A percentile compares a stretch with the other conserved stretches of the same genome.
Evolutionary conservation across 2,888 invertebrate genomes (phyloP).

Genomic region (Eupithecia centaureata): DNA sequence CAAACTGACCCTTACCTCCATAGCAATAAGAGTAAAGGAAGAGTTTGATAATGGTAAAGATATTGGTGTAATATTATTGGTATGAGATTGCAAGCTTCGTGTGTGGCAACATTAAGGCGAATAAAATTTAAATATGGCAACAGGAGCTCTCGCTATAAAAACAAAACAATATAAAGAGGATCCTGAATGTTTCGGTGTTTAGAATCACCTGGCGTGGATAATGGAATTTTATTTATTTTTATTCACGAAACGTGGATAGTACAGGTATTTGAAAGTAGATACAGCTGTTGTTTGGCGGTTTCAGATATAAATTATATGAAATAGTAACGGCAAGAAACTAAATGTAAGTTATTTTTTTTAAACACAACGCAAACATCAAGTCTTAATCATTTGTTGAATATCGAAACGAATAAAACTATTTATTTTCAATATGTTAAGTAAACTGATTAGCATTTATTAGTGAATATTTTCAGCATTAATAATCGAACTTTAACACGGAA

Average conservation of each 20-base stretch:
- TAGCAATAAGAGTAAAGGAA: constrained; percentile 39
- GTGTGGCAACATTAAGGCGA: constrained; percentile 82
- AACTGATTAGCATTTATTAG: too few species aligned
- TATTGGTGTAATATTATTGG: constrained; percentile 62
- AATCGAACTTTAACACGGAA: neutral
- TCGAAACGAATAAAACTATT: too few species aligned
- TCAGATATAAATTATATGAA: neutral
- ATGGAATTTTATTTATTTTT: constrained; percentile 43
- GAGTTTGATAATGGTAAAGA: constrained; percentile 16
- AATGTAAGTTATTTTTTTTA: too few species aligned
- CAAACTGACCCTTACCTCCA: constrained; percentile 45
- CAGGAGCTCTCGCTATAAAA: constrained; percentile 74
- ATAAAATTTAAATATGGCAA: constrained; percentile 83
- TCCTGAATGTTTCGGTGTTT: constrained; percentile 53
- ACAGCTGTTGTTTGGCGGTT: neutral
- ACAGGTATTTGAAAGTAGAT: neutral
- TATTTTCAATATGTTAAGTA: too few species aligned
- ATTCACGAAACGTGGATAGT: constrained; percentile 31
- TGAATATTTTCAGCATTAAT: too few species aligned
- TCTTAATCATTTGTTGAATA: too few species aligned
- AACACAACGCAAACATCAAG: too few species aligned
- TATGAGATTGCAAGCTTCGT: constrained; percentile 79
- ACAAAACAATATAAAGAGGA: constrained; percentile 73
- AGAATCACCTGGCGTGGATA: constrained; percentile 46
- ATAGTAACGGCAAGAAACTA: neutral